Evolutionary conservation across 2,797 vertebrate genomes (phyloP).

Genomic region (Gallinago solitaria): DNA sequence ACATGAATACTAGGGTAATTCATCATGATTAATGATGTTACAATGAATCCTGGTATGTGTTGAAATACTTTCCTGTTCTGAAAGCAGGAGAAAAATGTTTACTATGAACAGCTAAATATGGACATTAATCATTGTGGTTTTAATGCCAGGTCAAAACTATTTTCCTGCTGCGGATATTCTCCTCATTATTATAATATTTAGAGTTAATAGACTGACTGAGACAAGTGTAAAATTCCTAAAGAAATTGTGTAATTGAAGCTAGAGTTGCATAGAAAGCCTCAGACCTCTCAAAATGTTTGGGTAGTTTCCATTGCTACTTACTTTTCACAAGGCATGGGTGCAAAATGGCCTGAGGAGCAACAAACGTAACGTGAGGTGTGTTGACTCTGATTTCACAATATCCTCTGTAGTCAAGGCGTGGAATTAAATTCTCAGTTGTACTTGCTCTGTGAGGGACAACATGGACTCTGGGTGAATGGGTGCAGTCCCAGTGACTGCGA

Average conservation of each 20-base stretch:
- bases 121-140: slow-evolving; percentile 40
- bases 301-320: not conserved
- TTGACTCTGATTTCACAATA: not conserved
- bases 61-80: slow-evolving; percentile 34
- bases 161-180: not conserved
- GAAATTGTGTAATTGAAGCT: not conserved
- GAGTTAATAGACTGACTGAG: not conserved
- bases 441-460: not conserved
- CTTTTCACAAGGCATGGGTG: rapidly evolving
- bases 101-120: slow-evolving; percentile 16
- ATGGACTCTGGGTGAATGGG: not conserved
- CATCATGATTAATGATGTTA: slow-evolving; percentile 37
- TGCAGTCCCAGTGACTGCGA: not conserved
- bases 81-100: slow-evolving; percentile 42
- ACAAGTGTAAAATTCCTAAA: slow-evolving; percentile 3
- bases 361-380: not conserved
- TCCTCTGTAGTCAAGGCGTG: not conserved
- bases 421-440: not conserved
- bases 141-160: not conserved
- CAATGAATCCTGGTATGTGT: not conserved
- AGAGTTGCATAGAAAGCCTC: not conserved
- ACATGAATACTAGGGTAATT: slow-evolving; percentile 11
- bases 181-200: not conserved
- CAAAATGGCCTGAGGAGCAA: not conserved
- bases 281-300: not conserved